Conservation (phyloP, 2,113 vertebrate species). For the Anser brachyrhynchus region DNA sequence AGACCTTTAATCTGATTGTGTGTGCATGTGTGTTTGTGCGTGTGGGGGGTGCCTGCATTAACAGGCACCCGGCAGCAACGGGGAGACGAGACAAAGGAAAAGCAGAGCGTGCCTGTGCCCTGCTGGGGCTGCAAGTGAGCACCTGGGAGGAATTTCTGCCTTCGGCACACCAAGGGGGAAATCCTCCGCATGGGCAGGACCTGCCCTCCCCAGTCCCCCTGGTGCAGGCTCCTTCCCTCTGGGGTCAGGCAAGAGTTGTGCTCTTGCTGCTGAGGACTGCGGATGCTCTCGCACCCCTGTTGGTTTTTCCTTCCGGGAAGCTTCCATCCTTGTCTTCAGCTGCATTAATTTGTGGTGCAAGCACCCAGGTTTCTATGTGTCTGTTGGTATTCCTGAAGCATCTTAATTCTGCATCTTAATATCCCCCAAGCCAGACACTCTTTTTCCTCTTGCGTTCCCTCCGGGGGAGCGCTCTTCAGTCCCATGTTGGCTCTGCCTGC, state of each 20-base stretch:
- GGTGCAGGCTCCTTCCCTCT: rapidly evolving
- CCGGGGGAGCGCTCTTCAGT: not conserved
- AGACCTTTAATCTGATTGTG: constrained; percentile 85
- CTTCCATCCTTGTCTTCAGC: not conserved
- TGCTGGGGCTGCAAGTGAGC: constrained; percentile 4
- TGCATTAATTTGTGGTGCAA: rapidly evolving
- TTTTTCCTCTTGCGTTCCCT: not conserved
- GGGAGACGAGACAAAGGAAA: not conserved
- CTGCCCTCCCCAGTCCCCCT: not conserved
- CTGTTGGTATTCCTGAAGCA: not conserved
- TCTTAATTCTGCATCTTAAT: not conserved
- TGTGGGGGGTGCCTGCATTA: not conserved
- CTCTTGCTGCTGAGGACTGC: not conserved
- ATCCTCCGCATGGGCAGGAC: not conserved
- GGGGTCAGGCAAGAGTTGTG: not conserved
- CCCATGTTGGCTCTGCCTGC: not conserved
- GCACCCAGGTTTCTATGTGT: rapidly evolving
- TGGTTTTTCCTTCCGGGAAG: not conserved
- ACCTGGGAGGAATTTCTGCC: not conserved
- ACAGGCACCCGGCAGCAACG: not conserved
- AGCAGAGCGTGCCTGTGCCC: not conserved
- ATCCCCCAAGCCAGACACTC: not conserved
- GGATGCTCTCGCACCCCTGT: rapidly evolving
- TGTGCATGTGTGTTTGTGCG: not conserved
- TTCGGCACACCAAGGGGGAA: not conserved